These are phyloP conservation scores for Zaprionus vittiger DNA, from an alignment of 1,140 invertebrate genomes.

Conservation along the genomic window DNA sequence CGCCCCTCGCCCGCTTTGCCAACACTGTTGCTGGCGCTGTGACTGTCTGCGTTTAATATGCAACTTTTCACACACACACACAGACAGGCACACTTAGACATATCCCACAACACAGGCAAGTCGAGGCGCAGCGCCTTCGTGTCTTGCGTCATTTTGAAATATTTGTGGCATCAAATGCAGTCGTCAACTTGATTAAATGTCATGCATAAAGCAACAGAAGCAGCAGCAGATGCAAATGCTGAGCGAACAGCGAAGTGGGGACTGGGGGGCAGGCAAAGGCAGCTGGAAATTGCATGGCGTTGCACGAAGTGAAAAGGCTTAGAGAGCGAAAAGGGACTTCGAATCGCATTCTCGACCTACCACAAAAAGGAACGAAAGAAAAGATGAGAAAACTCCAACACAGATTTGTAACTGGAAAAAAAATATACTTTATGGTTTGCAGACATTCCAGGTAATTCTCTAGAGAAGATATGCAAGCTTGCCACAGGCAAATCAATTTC, in stretches of 20 bases:
- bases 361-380: conserved; percentile 16
- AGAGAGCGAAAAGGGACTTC: conserved; percentile 31
- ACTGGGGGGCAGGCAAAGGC: conserved; percentile 9
- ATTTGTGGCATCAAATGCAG: conserved; percentile 83
- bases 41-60: conserved; percentile 79
- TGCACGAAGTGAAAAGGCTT: conserved; percentile 52
- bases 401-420: conserved; percentile 63
- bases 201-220: conserved; percentile 81
- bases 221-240: conserved; percentile 61
- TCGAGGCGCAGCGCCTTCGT: conserved; percentile 43
- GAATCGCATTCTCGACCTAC: conserved; percentile 42
- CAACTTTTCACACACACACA: conserved; percentile 68
- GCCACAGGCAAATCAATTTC: conserved; percentile 48
- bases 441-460: conserved; percentile 6
- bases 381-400: conserved; percentile 43
- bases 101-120: conserved; percentile 10
- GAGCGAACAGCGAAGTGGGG: conserved; percentile 35
- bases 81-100: neutral
- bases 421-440: conserved; percentile 60
- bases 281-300: conserved; percentile 71
- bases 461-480: conserved; percentile 6
- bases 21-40: conserved; percentile 39
- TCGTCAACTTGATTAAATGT: conserved; percentile 83
- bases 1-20: neutral
- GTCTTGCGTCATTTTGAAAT: conserved; percentile 81